A percentile compares a stretch with the other conserved stretches of the same genome.
These are phyloP conservation scores for Limenitis camilla DNA, from an alignment of 2,888 invertebrate species.

Conservation along the genomic window DNA sequence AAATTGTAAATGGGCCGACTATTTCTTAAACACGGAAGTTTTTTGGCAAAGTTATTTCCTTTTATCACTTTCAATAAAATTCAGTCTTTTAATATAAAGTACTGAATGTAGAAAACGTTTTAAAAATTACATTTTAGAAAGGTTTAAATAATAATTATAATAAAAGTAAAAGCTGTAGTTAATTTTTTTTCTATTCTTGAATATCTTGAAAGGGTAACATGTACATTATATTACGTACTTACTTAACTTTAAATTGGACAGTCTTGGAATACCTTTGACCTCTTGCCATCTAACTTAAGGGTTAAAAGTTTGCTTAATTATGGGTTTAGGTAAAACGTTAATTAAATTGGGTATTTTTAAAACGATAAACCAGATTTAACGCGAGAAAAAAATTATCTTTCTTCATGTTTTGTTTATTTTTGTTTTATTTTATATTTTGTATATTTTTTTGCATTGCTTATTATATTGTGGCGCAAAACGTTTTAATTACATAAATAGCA, in stretches of 20 bases:
- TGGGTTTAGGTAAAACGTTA: not conserved
- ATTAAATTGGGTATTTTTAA: not conserved
- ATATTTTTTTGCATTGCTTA: not conserved
- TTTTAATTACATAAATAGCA: not conserved
- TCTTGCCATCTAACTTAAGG: not conserved
- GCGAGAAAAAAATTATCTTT: too few relatives aligned
- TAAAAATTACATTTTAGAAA: too few relatives aligned
- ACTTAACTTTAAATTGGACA: constrained; percentile 10
- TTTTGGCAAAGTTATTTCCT: not conserved
- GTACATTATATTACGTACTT: not conserved
- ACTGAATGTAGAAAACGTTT: too few relatives aligned
- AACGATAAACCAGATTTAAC: not conserved
- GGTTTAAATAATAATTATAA: too few relatives aligned
- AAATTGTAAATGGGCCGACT: not conserved
- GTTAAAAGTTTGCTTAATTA: constrained; percentile 9
- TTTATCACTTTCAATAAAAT: too few relatives aligned
- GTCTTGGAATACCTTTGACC: constrained; percentile 3
- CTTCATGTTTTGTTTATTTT: too few relatives aligned
- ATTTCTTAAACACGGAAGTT: not conserved
- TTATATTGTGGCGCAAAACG: not conserved
- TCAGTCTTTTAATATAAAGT: too few relatives aligned
- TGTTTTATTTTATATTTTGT: too few relatives aligned
- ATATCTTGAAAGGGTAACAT: not conserved
- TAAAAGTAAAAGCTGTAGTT: not conserved
- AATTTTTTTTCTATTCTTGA: not conserved